A percentile compares a stretch with the other conserved stretches of the same genome.
phyloP scores from a whole-genome alignment of 2,797 vertebrate genomes.

The Oophaga sylvatica region DNA sequence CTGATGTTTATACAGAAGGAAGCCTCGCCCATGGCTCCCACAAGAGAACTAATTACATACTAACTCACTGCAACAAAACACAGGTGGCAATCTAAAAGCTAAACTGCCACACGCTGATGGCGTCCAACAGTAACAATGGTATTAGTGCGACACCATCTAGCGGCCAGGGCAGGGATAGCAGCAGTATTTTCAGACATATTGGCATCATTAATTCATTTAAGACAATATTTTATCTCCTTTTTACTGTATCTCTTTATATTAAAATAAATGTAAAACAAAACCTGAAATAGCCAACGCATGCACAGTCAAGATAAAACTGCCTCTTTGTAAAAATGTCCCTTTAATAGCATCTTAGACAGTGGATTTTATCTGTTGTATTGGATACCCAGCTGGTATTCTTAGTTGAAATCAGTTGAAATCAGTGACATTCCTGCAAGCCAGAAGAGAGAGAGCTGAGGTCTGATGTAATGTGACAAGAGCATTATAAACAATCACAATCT shows the following conservation, averaged over 20 bases:
- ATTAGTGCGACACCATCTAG: no score
- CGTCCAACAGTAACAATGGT: no score
- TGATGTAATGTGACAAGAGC: constrained; percentile 58
- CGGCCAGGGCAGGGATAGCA: no score
- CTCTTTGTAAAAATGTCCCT: not conserved
- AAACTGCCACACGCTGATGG: no score
- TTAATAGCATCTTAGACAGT: constrained; percentile 11
- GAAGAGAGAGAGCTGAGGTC: constrained; percentile 39
- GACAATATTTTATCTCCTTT: not conserved
- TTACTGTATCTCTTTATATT: not conserved
- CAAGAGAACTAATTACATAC: no score
- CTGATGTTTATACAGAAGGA: no score
- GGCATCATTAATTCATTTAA: not conserved
- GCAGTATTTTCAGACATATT: no score
- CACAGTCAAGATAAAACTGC: not conserved
- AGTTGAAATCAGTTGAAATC: constrained; percentile 20
- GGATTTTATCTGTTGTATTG: constrained; percentile 14
- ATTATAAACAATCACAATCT: constrained; percentile 48
- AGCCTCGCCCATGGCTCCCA: no score
- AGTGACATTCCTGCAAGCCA: constrained; percentile 56
- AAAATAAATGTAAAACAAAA: not conserved
- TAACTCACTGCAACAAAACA: no score
- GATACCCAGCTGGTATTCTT: constrained; percentile 41
- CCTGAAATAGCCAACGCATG: not conserved
- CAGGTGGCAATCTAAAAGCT: no score